Conservation (phyloP, 2,113 vertebrate species). For the Tragelaphus imberbis region DNA sequence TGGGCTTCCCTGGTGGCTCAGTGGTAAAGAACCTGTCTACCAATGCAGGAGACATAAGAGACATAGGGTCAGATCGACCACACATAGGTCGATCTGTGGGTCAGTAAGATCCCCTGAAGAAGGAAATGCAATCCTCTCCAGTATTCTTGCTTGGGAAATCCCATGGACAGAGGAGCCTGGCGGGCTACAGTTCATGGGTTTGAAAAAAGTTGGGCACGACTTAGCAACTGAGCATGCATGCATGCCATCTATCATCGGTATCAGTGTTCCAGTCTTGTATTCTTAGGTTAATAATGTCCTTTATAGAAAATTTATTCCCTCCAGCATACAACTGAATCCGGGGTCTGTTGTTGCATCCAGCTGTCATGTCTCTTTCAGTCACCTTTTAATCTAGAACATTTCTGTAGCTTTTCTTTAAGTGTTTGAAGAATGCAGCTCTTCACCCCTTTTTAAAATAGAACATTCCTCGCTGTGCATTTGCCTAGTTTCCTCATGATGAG, state of each 20-base stretch:
- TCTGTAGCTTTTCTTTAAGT: neutral
- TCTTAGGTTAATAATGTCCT: neutral
- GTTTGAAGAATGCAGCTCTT: neutral
- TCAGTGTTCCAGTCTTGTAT: neutral
- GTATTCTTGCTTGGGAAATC: neutral
- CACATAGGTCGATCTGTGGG: neutral
- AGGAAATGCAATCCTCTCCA: neutral
- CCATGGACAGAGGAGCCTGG: neutral
- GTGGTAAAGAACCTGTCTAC: neutral
- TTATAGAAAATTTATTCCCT: neutral
- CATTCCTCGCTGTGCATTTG: neutral
- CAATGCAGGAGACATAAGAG: neutral
- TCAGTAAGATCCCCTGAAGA: neutral
- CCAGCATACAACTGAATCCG: neutral
- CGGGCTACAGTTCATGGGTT: neutral
- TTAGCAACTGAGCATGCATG: neutral
- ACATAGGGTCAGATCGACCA: too few species aligned
- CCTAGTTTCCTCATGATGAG: neutral
- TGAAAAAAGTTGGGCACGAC: neutral
- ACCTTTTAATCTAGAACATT: neutral
- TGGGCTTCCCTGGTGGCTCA: neutral
- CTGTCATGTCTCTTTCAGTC: neutral
- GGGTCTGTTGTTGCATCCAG: neutral
- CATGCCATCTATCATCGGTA: neutral
- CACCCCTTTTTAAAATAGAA: neutral